Evolutionary conservation across 2,888 invertebrate genomes (phyloP), one percentile per base, ranked within the genome.

Genomic region (Mechanitis messenoides): DNA sequence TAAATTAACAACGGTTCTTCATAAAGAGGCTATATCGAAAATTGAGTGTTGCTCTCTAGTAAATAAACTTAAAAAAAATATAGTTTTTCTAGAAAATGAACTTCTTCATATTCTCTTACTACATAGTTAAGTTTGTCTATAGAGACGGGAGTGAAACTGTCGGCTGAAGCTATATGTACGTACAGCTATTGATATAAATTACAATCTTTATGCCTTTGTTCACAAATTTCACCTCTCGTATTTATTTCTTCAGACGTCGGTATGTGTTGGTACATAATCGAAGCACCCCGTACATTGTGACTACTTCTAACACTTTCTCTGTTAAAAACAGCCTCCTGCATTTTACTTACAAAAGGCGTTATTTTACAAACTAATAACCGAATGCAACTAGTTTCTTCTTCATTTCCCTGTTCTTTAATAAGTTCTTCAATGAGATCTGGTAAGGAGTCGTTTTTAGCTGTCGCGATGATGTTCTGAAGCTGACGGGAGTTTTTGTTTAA

Each of bases 291-390:
- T 35, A 80, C 73, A 12, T 80, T 78, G 58, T 79, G 76, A 31
- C 74, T 75, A 31, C 79, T 78, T 45, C 68, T 75, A 28, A 76
- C 75, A 45, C 79, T 74, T 70, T 78, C 76, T 7, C 79, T 77
- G 11, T 83, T 90, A 62, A 95, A 84, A 0, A 90, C 89, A n/a
- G 94, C 92, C 62, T 91, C 90, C 75, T 96, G 96, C 92, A 95
- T 95, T 69, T 93, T 93, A 85, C 91, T 91, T 64, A 96, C 92
- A 64, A 95, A 92, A 0, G 96, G 96, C 0, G 94, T 92, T 66
- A 92, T 92, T 85, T 96, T 96, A 77, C 96, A 96, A 65, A 96
- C 84, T 45, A 96, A 81, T 42, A 95, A 84, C 72, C 93, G 92
- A 2, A 95, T 87, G 71, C 95, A 96, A 58, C 92, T 93, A 0